phyloP scores from a whole-genome alignment of 2,888 invertebrate genomes.

The Eumerus sabulonum region DNA sequence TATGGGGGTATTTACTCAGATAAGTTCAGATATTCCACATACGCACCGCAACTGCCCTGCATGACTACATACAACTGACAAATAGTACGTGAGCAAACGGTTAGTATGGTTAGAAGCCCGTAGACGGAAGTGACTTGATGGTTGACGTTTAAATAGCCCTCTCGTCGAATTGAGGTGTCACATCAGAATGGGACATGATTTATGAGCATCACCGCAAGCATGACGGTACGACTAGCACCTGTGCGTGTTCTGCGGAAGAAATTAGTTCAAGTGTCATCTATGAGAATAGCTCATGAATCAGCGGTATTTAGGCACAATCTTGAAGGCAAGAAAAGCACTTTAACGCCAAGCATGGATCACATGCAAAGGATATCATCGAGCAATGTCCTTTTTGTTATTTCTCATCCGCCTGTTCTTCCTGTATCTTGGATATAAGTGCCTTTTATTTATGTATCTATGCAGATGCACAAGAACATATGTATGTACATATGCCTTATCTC shows the following conservation, averaged over 20 bases:
- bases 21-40: conserved; percentile 51
- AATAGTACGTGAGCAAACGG: conserved; percentile 43
- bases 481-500: no score
- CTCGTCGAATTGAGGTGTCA: conserved; percentile 51
- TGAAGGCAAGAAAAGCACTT: no score
- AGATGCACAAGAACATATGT: no score
- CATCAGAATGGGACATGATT: conserved; percentile 49
- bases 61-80: conserved; percentile 27
- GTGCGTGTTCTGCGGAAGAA: not conserved
- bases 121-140: conserved; percentile 5
- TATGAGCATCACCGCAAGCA: conserved; percentile 28
- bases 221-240: not conserved
- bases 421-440: no score
- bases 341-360: no score
- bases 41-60: conserved; percentile 36
- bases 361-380: no score
- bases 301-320: no score
- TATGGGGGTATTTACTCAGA: conserved; percentile 20
- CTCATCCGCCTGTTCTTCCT: no score
- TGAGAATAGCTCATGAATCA: no score
- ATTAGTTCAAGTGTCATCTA: no score
- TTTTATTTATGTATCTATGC: no score
- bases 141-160: not conserved
- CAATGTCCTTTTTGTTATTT: no score
- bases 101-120: conserved; percentile 23